Evolutionary conservation across 92 coral and sea anemone genomes (phyloP).

Genomic region (Ricordea florida): DNA sequence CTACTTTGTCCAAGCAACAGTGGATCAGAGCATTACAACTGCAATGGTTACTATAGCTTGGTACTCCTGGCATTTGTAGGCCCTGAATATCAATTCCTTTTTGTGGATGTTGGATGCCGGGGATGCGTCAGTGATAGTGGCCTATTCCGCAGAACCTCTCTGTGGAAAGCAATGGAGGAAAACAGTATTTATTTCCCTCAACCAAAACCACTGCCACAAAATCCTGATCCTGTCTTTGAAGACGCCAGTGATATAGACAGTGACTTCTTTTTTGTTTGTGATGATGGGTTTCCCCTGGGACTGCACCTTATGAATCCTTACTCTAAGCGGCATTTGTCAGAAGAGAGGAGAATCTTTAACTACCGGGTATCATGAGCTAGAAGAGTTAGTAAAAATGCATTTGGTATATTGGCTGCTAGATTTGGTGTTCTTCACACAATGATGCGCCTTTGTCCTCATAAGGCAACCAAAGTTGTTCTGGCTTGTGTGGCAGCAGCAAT

Average conservation of each 20-base stretch:
- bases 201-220: not conserved
- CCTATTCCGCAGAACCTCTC: not conserved
- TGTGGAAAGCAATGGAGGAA: not conserved
- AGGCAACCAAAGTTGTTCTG: conserved; percentile 2
- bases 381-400: conserved; percentile 53
- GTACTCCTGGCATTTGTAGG: conserved; percentile 7
- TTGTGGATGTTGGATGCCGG: conserved; percentile 14
- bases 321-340: conserved; percentile 20
- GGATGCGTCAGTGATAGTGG: conserved; percentile 4
- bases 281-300: conserved; percentile 57
- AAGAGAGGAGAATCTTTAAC: conserved; percentile 47
- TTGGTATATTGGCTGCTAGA: conserved; percentile 34
- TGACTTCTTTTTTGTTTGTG: conserved; percentile 39
- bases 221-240: not conserved
- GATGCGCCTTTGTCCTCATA: not conserved
- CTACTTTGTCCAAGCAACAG: conserved; percentile 43
- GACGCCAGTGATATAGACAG: not conserved
- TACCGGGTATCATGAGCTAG: conserved; percentile 40
- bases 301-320: conserved; percentile 56
- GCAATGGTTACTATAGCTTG: not conserved
- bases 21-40: conserved; percentile 12
- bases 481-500: not conserved
- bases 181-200: not conserved
- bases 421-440: conserved; percentile 9
- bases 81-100: not conserved